A percentile compares a stretch with the other conserved stretches of the same genome.
Conservation (phyloP, 2,113 vertebrate species). For the Chaetura pelagica region DNA sequence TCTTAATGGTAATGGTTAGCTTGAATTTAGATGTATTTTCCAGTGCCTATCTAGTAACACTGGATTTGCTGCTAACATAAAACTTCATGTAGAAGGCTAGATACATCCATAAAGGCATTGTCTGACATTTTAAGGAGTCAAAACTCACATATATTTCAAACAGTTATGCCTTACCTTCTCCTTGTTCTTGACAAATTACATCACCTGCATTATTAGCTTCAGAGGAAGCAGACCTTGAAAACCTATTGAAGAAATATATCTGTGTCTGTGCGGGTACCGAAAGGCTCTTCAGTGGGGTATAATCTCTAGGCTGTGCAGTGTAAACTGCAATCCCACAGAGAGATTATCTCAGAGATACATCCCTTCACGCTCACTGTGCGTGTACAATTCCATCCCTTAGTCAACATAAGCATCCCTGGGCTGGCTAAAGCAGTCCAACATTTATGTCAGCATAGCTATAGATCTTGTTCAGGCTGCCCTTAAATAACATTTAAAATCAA, state of each 20-base stretch:
- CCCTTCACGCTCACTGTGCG: neutral
- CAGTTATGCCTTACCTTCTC: neutral
- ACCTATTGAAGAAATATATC: neutral
- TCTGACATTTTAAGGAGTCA: constrained; percentile 39
- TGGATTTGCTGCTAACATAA: neutral
- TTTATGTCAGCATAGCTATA: neutral
- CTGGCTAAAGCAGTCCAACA: neutral
- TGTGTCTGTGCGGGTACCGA: neutral
- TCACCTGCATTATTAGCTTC: neutral
- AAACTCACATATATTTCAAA: neutral
- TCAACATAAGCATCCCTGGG: neutral
- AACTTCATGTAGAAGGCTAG: neutral
- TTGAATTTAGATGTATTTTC: constrained; percentile 9
- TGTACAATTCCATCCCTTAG: neutral
- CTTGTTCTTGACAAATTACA: constrained; percentile 20
- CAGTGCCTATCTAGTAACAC: neutral
- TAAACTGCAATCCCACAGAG: neutral
- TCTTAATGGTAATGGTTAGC: neutral
- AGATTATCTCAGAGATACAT: neutral
- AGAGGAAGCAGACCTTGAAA: constrained; percentile 39
- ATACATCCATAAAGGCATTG: constrained; percentile 12
- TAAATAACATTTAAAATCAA: neutral
- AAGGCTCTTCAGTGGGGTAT: neutral
- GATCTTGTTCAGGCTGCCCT: neutral
- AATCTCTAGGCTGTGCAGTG: neutral